Evolutionary conservation across 2,888 invertebrate genomes (phyloP), one percentile per base, ranked within the genome.

Genomic region (Tipula helvola): DNA sequence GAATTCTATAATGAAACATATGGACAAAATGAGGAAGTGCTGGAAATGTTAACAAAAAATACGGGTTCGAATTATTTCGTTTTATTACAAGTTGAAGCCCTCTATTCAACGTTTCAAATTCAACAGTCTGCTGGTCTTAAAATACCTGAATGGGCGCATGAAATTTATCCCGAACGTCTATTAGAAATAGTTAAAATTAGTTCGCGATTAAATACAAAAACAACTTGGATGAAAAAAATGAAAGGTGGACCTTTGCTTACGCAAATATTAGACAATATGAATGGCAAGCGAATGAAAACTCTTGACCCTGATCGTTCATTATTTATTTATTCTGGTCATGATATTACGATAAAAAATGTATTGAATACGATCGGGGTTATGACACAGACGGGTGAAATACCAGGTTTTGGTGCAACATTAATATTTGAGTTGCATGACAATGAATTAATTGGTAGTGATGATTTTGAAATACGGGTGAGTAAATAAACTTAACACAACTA

Each of bases 241-340:
- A 71, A 71, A 71, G 71, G 71, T 28, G 71, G 95, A 0, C 92
- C 97, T 57, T 90, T 97, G 2, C 12, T 71, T 28, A 93, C 93
- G 57, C 94, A 96, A 88, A 93, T 97, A 86, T 91, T 94, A 39
- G 90, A 92, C 12, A 93, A 94, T 86, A 94, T 97, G 93, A 90
- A 93, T 52, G 92, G 93, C 36, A 93, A 93, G 83, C 91, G 91
- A 0, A 89, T 90, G 83, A 91, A 90, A 12, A 92, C 91, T 87
- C 89, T 92, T 2, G 92, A 91, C 86, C 91, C 93, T 0, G 44
- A 47, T 44, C 92, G 93, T 3, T 93, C 93, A 85, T 91, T 96
- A 88, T 93, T 94, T 89, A 90, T 97, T 87, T 97, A 96, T 91
- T 94, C 96, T 0, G 96, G 93, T 0, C 97, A 98, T 90, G 97